phyloP scores from a whole-genome alignment of 1,140 invertebrate species.

The Cyrtorhinus lividipennis region DNA sequence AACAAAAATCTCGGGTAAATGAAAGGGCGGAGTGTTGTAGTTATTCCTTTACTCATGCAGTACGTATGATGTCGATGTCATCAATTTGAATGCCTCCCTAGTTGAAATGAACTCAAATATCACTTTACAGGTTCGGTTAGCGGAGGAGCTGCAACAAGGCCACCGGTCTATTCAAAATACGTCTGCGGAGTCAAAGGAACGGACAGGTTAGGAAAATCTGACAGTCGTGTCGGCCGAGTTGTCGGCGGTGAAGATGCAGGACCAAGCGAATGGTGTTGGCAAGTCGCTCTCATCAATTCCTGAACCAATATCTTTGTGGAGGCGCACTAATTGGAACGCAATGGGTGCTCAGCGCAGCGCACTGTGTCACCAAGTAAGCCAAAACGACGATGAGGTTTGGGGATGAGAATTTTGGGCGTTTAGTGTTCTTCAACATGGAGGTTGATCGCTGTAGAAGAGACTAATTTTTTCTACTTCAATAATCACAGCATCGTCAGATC shows the following conservation, averaged over 20 bases:
- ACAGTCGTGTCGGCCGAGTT: conserved; percentile 47
- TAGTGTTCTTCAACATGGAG: too few species aligned
- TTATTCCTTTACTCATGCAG: too few species aligned
- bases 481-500: conserved; percentile 76
- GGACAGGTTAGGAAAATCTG: too few species aligned
- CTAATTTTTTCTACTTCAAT: conserved; percentile 27
- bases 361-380: conserved; percentile 86
- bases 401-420: too few species aligned
- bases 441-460: too few species aligned
- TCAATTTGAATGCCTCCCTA: too few species aligned
- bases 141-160: conserved; percentile 35
- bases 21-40: too few species aligned
- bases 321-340: conserved; percentile 85
- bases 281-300: conserved; percentile 85
- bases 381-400: too few species aligned
- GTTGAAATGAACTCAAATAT: too few species aligned
- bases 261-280: conserved; percentile 90
- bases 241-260: conserved; percentile 82
- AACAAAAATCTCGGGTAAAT: too few species aligned
- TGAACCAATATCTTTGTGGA: conserved; percentile 91
- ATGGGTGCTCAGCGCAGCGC: conserved; percentile 89
- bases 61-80: too few species aligned
- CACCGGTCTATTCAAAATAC: conserved; percentile 69
- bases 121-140: conserved; percentile 8
- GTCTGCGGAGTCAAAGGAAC: conserved; percentile 79